These are phyloP conservation scores for Ciconia maguari DNA, from an alignment of 2,113 vertebrate genomes.

Conservation along the genomic window DNA sequence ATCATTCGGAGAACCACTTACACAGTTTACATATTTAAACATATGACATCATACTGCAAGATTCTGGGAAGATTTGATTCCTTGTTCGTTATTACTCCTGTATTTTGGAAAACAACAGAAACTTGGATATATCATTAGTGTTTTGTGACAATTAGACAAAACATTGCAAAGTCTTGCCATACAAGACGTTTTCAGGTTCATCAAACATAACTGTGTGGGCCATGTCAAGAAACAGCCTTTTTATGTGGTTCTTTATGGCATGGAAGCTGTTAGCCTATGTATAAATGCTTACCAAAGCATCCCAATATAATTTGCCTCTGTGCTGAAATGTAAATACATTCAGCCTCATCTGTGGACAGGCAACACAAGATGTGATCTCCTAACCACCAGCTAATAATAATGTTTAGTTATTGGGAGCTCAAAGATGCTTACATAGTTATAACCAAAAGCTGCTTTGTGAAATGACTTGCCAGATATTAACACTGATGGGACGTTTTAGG, in stretches of 20 bases:
- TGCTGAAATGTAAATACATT: slow-evolving; percentile 36
- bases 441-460: slow-evolving; percentile 9
- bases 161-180: background rate
- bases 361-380: background rate
- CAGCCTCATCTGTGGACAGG: background rate
- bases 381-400: background rate
- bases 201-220: slow-evolving; percentile 36
- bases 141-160: slow-evolving; percentile 54
- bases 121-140: slow-evolving; percentile 9
- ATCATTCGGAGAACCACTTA: background rate
- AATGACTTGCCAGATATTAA: background rate
- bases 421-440: background rate
- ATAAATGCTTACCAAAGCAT: slow-evolving; percentile 18
- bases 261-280: background rate
- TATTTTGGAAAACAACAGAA: slow-evolving; percentile 21
- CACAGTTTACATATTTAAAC: slow-evolving; percentile 39
- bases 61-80: slow-evolving; percentile 1
- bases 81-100: background rate
- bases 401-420: background rate
- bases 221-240: background rate
- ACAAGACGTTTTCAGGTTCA: slow-evolving; percentile 33
- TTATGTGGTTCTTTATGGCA: background rate
- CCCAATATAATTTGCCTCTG: background rate
- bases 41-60: slow-evolving; percentile 30
- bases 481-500: background rate